These are phyloP conservation scores for Drosophila crucigera DNA, from an alignment of 2,888 invertebrate genomes.

Conservation along the genomic window DNA sequence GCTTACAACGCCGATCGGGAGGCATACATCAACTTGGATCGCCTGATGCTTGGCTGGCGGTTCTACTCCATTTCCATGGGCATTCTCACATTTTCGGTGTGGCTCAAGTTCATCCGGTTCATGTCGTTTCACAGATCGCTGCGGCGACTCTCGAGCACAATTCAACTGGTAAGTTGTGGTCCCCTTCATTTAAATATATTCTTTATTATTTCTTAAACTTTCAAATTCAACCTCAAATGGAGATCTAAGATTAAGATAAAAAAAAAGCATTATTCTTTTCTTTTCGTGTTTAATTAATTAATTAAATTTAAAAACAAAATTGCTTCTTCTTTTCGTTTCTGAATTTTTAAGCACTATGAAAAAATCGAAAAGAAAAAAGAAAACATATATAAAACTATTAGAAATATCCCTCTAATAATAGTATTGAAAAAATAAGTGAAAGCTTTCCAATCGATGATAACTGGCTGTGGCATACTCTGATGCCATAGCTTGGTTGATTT, in stretches of 20 bases:
- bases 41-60: conserved; percentile 1
- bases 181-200: neutral
- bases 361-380: neutral
- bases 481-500: too few relatives aligned
- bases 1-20: neutral
- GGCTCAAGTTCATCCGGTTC: conserved; percentile 30
- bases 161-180: conserved; percentile 13
- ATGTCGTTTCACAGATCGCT: conserved; percentile 30
- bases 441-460: too few relatives aligned
- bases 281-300: neutral
- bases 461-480: too few relatives aligned
- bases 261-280: neutral
- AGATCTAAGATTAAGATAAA: neutral
- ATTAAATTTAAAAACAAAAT: too few relatives aligned
- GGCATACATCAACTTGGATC: conserved; percentile 20
- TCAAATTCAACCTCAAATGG: neutral
- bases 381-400: accelerated
- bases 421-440: neutral
- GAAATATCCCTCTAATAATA: too few relatives aligned
- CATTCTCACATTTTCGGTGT: neutral
- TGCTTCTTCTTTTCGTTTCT: neutral
- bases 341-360: neutral
- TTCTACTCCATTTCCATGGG: conserved; percentile 3
- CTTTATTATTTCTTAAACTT: neutral
- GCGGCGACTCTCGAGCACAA: neutral